A percentile compares a stretch with the other conserved stretches of the same genome.
phyloP scores from a whole-genome alignment of 2,113 vertebrate genomes.

The Coptodon rendalli region DNA sequence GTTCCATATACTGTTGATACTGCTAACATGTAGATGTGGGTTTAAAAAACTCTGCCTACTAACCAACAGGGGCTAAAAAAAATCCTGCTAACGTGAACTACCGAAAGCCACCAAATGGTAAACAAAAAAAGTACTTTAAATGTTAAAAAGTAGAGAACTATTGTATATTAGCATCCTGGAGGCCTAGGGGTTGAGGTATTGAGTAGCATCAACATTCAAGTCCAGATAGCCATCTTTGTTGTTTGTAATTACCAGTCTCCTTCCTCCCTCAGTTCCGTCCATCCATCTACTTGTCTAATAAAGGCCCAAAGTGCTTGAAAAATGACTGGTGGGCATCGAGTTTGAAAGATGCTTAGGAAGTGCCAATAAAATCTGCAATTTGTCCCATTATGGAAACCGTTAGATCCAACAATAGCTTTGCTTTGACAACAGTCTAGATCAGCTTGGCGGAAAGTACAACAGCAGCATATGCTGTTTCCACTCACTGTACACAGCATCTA shows the following conservation, averaged over 20 bases:
- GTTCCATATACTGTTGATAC: not conserved
- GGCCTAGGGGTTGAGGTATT: not conserved
- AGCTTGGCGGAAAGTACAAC: not conserved
- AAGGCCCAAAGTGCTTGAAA: not conserved
- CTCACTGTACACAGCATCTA: not conserved
- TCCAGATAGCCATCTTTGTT: not conserved
- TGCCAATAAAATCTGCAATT: not conserved
- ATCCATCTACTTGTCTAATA: not conserved
- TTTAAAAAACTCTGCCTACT: not conserved
- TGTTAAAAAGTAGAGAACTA: not conserved
- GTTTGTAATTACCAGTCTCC: not conserved
- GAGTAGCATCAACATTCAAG: not conserved
- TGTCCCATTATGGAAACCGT: not conserved
- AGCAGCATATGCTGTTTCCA: not conserved
- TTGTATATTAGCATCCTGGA: not conserved
- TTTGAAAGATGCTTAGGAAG: not conserved
- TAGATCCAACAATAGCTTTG: not conserved
- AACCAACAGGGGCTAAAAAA: not conserved
- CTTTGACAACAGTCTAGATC: not conserved
- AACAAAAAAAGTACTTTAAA: not conserved
- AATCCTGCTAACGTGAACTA: not conserved
- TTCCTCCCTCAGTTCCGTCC: not conserved
- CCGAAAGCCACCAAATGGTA: not conserved
- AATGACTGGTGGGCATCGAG: not conserved
- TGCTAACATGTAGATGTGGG: not conserved